These are phyloP conservation scores for Spongia lamella DNA, from an alignment of 37 sponge, comb jelly and placozoan species.

Conservation along the genomic window DNA sequence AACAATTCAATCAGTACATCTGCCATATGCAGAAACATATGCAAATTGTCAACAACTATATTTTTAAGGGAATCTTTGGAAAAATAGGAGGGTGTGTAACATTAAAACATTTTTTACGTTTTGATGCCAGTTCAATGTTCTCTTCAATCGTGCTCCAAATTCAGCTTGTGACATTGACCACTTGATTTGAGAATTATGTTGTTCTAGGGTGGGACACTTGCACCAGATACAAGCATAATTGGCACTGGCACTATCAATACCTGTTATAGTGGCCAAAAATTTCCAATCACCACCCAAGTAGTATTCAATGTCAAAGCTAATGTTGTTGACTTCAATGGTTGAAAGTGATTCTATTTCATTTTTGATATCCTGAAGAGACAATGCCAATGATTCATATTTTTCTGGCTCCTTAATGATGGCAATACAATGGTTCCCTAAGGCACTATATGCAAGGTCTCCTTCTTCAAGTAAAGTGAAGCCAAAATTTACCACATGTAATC, in stretches of 20 bases:
- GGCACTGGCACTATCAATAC: constrained; percentile 10
- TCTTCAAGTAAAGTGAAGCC: constrained; percentile 30
- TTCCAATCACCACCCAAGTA: constrained; percentile 21
- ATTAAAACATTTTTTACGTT: too few relatives aligned
- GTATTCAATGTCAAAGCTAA: constrained; percentile 9
- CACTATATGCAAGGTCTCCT: constrained; percentile 7
- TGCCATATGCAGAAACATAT: too few relatives aligned
- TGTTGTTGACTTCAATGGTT: background rate
- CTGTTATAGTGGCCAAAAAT: constrained; percentile 23
- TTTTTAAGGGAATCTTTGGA: too few relatives aligned
- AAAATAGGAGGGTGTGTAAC: too few relatives aligned
- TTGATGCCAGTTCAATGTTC: too few relatives aligned
- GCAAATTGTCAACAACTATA: too few relatives aligned
- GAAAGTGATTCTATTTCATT: constrained; percentile 19
- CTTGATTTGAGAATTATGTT: too few relatives aligned
- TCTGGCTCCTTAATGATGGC: constrained; percentile 50
- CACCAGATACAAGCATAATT: constrained; percentile 38
- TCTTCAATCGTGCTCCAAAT: too few relatives aligned
- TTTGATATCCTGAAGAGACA: constrained; percentile 5
- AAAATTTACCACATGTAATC: constrained; percentile 33
- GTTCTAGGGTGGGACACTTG: constrained; percentile 5
- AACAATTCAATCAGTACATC: too few relatives aligned
- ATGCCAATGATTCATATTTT: constrained; percentile 6
- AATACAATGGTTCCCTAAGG: constrained; percentile 34
- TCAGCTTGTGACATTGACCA: too few relatives aligned